Percentiles rank a stretch among this genome's conserved stretches.
These are phyloP conservation scores for Semnornis frantzii DNA, from an alignment of 2,113 vertebrate species.

Conservation along the genomic window DNA sequence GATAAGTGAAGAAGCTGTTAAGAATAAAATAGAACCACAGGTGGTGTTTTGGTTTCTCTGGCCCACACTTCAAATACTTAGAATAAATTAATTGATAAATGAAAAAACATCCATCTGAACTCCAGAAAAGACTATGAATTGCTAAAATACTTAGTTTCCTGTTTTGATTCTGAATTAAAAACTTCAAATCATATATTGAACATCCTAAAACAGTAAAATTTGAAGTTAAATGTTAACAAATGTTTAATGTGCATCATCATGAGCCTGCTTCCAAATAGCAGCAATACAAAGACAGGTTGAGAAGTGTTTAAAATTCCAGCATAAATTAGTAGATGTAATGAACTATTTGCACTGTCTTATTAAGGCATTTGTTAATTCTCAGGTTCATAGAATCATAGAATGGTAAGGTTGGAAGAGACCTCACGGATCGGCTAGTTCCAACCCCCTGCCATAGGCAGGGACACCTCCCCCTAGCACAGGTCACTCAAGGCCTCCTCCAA, in stretches of 20 bases:
- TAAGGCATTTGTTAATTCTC: background rate
- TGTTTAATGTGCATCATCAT: slow-evolving; percentile 5
- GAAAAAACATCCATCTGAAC: background rate
- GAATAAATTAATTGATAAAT: slow-evolving; percentile 39
- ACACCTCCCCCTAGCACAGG: too few species aligned
- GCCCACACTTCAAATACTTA: slow-evolving; percentile 26
- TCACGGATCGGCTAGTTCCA: too few species aligned
- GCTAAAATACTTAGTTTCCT: slow-evolving; percentile 60
- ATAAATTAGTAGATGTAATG: background rate
- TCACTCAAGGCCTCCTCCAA: too few species aligned
- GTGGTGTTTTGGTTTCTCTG: slow-evolving; percentile 57
- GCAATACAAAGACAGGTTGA: background rate
- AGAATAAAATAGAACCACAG: slow-evolving; percentile 65
- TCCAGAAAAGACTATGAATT: background rate
- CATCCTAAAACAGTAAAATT: background rate
- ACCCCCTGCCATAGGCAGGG: too few species aligned
- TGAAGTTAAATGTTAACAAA: background rate
- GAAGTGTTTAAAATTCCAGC: background rate
- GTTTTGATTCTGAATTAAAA: slow-evolving; percentile 35
- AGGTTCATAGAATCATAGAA: background rate
- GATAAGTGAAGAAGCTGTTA: slow-evolving; percentile 6
- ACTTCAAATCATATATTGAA: background rate
- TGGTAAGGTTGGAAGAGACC: too few species aligned
- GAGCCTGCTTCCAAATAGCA: background rate
- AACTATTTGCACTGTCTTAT: background rate